Conservation (phyloP, 2,888 invertebrate genomes). For the Drosophila fulvimacula region DNA sequence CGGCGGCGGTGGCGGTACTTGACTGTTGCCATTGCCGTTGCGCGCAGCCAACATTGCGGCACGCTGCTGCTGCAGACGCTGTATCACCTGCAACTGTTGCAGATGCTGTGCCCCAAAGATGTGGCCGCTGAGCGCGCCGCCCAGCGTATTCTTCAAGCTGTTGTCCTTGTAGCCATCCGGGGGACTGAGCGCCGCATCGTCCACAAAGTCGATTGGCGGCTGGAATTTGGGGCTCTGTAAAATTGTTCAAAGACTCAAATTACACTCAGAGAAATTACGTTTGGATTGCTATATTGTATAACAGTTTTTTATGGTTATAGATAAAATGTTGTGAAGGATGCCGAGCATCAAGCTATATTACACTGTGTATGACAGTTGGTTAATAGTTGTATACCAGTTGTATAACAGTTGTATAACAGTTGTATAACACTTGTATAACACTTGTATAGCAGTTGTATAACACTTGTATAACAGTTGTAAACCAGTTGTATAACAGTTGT, state of each 20-base stretch:
- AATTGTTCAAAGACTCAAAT: neutral
- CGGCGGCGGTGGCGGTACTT: conserved; percentile 68
- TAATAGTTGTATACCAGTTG: neutral
- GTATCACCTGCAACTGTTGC: conserved; percentile 87
- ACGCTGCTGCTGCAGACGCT: conserved; percentile 88
- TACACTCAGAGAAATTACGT: conserved; percentile 13
- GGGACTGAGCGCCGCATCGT: conserved; percentile 94
- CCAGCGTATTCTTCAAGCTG: conserved; percentile 88
- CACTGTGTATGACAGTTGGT: neutral
- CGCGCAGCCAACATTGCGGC: conserved; percentile 85
- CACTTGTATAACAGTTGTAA: conserved; percentile 3
- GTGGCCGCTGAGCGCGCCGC: conserved; percentile 87
- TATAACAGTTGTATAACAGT: neutral
- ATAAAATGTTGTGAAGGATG: too few species aligned
- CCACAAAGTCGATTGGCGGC: conserved; percentile 90
- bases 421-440: conserved; percentile 10
- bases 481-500: neutral
- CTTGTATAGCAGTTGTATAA: neutral
- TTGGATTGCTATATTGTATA: too few species aligned
- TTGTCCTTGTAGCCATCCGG: conserved; percentile 96
- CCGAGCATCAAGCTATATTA: neutral
- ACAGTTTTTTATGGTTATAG: conserved; percentile 1
- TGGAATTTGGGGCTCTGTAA: conserved; percentile 87
- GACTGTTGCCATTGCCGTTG: conserved; percentile 65
- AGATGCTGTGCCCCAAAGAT: conserved; percentile 89